Base-by-base conservation (phyloP, 2,113 vertebrate genomes). In the Microtus pennsylvanicus region DNA sequence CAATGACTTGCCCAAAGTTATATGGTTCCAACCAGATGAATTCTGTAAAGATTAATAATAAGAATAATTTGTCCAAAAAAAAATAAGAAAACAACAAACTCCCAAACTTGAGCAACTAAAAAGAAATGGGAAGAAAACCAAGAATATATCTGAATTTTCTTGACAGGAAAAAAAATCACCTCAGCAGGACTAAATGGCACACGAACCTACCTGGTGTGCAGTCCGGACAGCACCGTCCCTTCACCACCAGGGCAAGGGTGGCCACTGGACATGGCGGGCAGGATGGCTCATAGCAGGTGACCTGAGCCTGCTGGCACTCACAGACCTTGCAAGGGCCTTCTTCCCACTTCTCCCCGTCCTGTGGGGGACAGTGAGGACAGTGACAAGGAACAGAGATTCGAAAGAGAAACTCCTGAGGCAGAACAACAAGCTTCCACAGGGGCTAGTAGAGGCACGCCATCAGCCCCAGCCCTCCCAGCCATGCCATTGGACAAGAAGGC, bases 261-360 rank as follows among this genome's bases (percentile, higher is more conserved):
- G 99, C 99, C 6, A 50, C 80, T 0, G 99, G 98, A 95, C 99
- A 99, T 0, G 98, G 98, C 0, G 97, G 98, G 93, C 99, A 99
- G 89, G 99, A 99, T 7, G 89, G 98, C 83, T 98, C 98, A 33
- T 99, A 99, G 97, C 99, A 99, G 38, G 97, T 99, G 94, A 99
- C 98, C 58, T 96, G 98, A 2, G 97, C 95, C 0, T 97, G 97
- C 8, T 12, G 98, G 92, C 99, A 99, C 70, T 99, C 98, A 3
- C 99, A 99, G 17, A 99, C 94, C 11, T 96, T 90, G 81, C 99
- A 99, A 0, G 70, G 97, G 5, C 98, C 98, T 0, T 99, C 99
- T 0, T 95, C 95, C 99, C 99, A 99, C 3, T 82, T 98, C 85
- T 99, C 98, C 24, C 98, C 97, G 0, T 98, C 96, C 99, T 99